Base-by-base conservation (phyloP, 1,140 invertebrate species). In the Fopius arisanus region DNA sequence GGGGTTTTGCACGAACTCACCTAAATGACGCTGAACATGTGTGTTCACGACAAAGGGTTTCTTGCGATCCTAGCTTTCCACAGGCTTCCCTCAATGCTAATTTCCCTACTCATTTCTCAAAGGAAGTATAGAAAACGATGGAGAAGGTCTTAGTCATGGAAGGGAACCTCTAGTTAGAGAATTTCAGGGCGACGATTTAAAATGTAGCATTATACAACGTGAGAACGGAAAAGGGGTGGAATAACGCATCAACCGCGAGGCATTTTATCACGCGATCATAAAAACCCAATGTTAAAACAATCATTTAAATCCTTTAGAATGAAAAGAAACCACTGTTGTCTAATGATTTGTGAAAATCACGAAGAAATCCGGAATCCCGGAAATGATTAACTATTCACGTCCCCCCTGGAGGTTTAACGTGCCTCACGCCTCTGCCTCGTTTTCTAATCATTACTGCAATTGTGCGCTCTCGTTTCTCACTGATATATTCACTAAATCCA, bases 211-310 rank as follows among this genome's bases (percentile, higher is more conserved):
- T 54, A 54, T 26, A 12, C 28, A 16, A 51, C 67, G 67, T 70
- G 67, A 70, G 67, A 70, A 70, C 67, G 67, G 67, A 70, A 70
- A 54, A 70, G 67, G 41, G 26, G 21, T 23, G 65, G 19, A 1
- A 28, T 4, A 41, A 33, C 14, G 1, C 16, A 19, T 21, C 48
- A 19, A 54, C 9, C 23, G 23, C n/a, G 19, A 31, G 29, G 28
- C 62, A 65, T 65, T 65, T 65, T 31, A 65, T 65, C 62, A 51
- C 43, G 67, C 67, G 29, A 33, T 68, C 14, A 48, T 31, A 54
- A 48, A 54, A 68, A 43, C 33, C 19, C n/a, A 28, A 41, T 7
- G 23, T 37, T 68, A 19, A 14, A 48, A 23, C 23, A 21, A 26
- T 26, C 23, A 3, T 28, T 23, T 6, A 5, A 23, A 3, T 26